A percentile compares a stretch with the other conserved stretches of the same genome.
Conservation (phyloP, 2,888 invertebrate genomes). For the Pogonocherus hispidulus region DNA sequence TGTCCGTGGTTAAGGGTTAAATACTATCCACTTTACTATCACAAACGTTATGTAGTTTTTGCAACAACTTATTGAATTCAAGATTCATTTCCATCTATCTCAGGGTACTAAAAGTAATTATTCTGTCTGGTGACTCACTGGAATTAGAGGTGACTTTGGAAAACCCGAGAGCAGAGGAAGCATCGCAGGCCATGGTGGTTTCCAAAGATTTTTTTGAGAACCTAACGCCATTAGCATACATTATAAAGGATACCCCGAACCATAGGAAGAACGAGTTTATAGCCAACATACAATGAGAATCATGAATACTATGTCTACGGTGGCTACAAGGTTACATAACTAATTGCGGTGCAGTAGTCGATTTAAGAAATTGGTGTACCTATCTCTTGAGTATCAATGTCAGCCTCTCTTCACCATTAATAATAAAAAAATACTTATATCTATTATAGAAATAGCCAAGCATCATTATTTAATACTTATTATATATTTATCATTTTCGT, state of each 20-base stretch:
- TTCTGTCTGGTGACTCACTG: too few species aligned
- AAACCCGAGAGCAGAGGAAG: neutral
- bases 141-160: neutral
- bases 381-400: conserved; percentile 3
- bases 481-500: too few species aligned
- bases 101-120: too few species aligned
- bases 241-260: conserved; percentile 17
- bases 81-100: too few species aligned
- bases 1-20: too few species aligned
- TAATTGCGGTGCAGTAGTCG: conserved; percentile 14
- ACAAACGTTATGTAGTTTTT: too few species aligned
- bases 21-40: too few species aligned
- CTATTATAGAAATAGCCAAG: conserved; percentile 7
- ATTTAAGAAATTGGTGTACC: conserved; percentile 18
- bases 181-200: neutral
- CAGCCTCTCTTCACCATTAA: conserved; percentile 9
- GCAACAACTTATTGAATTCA: too few species aligned
- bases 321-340: conserved; percentile 25
- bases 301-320: conserved; percentile 21
- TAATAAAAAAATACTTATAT: too few species aligned
- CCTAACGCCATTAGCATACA: conserved; percentile 23
- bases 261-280: conserved; percentile 32
- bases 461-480: too few species aligned
- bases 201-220: conserved; percentile 11
- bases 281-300: conserved; percentile 26